These are phyloP conservation scores for Chrysemys picta DNA, from an alignment of 2,113 vertebrate species.

Conservation along the genomic window DNA sequence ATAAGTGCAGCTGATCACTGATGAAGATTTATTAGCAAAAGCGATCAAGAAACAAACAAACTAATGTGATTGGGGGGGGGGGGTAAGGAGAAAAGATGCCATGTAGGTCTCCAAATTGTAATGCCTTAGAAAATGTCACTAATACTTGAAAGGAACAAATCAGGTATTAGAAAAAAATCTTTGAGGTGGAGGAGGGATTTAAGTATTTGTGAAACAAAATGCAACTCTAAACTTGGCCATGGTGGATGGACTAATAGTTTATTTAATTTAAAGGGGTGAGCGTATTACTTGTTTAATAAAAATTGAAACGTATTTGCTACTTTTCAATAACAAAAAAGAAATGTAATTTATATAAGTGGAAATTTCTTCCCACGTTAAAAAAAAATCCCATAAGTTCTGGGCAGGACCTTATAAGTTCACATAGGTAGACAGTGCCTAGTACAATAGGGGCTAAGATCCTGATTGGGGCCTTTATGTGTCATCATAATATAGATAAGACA, in stretches of 20 bases:
- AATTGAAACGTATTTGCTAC: not conserved
- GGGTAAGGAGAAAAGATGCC: rapidly evolving
- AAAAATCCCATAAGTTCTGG: not conserved
- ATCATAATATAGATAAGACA: not conserved
- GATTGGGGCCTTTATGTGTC: not conserved
- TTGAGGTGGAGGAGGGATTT: not conserved
- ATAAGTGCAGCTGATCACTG: not conserved
- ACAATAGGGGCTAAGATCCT: not conserved
- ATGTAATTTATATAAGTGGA: not conserved
- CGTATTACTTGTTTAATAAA: not conserved
- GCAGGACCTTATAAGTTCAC: no score
- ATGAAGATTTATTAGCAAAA: not conserved
- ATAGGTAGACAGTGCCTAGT: not conserved
- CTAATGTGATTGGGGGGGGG: rapidly evolving
- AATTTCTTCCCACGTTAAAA: not conserved
- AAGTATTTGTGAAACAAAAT: not conserved
- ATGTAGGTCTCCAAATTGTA: not conserved
- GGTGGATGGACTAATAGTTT: rapidly evolving
- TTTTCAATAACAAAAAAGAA: not conserved
- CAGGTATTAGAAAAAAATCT: not conserved
- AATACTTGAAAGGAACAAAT: not conserved
- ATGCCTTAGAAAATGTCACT: not conserved
- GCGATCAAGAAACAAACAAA: rapidly evolving
- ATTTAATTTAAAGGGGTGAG: rapidly evolving
- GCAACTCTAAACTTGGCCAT: rapidly evolving